Conservation (phyloP, 2,888 invertebrate species). For the Drosophila antonietae region DNA sequence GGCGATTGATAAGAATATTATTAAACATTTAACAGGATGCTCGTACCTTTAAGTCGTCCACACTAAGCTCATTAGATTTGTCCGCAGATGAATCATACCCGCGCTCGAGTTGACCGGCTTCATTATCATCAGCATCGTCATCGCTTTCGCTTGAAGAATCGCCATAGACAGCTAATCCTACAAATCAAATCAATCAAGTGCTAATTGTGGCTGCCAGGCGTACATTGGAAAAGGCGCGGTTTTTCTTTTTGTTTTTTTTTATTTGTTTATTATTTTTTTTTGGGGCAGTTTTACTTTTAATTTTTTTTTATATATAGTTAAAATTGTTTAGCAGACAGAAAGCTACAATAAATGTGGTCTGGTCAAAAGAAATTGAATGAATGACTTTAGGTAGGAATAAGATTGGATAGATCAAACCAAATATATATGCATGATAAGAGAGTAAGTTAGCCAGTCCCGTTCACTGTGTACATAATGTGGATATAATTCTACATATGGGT, state of each 20-base stretch:
- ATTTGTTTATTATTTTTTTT: constrained; percentile 10
- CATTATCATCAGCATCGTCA: constrained; percentile 75
- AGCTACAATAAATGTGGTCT: constrained; percentile 1
- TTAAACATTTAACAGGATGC: background rate
- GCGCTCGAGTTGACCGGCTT: constrained; percentile 73
- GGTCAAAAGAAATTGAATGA: constrained; percentile 6
- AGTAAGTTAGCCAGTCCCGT: constrained; percentile 28
- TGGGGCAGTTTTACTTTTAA: constrained; percentile 8
- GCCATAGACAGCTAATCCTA: constrained; percentile 94
- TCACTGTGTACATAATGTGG: constrained; percentile 24
- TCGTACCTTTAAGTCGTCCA: constrained; percentile 90
- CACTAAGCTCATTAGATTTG: constrained; percentile 78
- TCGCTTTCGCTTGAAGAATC: constrained; percentile 88
- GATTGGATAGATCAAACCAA: constrained; percentile 24
- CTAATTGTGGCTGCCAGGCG: constrained; percentile 75
- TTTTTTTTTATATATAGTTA: background rate
- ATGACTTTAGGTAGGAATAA: constrained; percentile 2
- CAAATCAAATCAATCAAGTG: constrained; percentile 82
- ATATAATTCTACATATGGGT: constrained; percentile 10
- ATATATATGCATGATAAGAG: constrained; percentile 5
- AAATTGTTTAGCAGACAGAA: constrained; percentile 29
- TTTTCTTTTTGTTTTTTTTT: constrained; percentile 5
- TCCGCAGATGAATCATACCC: constrained; percentile 84
- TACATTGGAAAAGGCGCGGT: constrained; percentile 43
- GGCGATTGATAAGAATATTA: background rate